Conservation (phyloP, 2,113 vertebrate genomes). For the Marcusenius ussheri region DNA sequence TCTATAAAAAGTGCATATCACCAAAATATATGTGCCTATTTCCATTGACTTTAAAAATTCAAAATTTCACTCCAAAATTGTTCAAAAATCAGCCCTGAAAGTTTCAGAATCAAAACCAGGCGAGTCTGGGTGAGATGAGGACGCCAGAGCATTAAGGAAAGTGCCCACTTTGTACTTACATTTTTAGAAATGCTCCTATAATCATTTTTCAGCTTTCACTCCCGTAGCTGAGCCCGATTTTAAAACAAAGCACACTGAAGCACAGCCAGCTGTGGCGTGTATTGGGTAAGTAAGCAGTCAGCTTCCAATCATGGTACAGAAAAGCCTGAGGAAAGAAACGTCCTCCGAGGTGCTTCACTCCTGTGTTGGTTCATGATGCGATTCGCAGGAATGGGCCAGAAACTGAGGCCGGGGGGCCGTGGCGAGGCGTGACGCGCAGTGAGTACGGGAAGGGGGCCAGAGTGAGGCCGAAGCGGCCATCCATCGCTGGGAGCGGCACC, state of each 20-base stretch:
- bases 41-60: neutral
- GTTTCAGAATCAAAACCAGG: neutral
- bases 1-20: neutral
- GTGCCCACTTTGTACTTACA: neutral
- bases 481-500: constrained; percentile 60
- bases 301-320: neutral
- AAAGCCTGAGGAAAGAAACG: neutral
- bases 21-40: neutral
- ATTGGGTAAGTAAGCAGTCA: neutral
- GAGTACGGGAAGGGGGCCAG: constrained; percentile 74
- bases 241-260: neutral
- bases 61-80: neutral
- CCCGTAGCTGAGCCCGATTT: neutral
- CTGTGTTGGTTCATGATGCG: neutral
- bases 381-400: neutral
- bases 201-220: neutral
- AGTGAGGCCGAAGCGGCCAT: constrained; percentile 83
- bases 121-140: neutral
- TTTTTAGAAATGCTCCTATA: neutral
- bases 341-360: neutral
- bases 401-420: neutral
- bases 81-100: neutral
- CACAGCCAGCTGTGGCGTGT: neutral
- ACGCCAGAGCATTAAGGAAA: neutral
- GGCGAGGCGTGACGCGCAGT: constrained; percentile 51